Conservation (phyloP, 2,888 invertebrate species). For the Ommatoiulus sabulosus region DNA sequence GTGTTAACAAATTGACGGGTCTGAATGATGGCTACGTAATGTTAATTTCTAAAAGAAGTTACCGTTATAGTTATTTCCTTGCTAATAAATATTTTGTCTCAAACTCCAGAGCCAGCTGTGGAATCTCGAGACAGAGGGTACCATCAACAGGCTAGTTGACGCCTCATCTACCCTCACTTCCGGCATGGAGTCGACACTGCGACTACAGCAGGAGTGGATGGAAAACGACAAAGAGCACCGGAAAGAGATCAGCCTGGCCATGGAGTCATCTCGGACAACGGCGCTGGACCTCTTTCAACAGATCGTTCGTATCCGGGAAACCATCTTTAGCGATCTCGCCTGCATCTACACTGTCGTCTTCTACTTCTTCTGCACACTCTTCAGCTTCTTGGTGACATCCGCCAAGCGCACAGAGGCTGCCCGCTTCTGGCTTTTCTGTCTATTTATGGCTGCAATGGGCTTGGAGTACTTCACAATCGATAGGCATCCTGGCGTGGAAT, state of each 20-base stretch:
- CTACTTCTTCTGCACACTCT: conserved; percentile 71
- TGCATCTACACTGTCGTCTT: conserved; percentile 76
- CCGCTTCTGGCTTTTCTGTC: conserved; percentile 71
- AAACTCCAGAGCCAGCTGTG: conserved; percentile 72
- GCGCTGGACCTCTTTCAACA: conserved; percentile 65
- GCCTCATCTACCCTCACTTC: conserved; percentile 72
- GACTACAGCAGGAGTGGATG: conserved; percentile 67
- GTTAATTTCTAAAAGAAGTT: too few species aligned
- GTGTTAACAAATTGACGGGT: too few species aligned
- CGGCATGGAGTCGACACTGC: conserved; percentile 70
- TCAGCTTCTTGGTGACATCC: conserved; percentile 73
- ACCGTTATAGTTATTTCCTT: too few species aligned
- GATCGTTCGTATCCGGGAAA: conserved; percentile 72
- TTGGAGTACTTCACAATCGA: not conserved
- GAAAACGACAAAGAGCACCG: conserved; percentile 67
- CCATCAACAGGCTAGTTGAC: conserved; percentile 71
- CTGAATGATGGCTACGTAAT: too few species aligned
- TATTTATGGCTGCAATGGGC: conserved; percentile 65
- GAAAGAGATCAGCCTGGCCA: conserved; percentile 62
- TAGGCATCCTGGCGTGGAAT: not conserved
- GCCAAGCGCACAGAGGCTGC: conserved; percentile 72
- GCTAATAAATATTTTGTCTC: too few species aligned
- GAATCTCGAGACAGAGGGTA: conserved; percentile 74
- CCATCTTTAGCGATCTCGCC: conserved; percentile 75
- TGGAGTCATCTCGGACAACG: conserved; percentile 62